Conservation (phyloP, 2,113 vertebrate genomes). For the Periophthalmodon schlosseri region DNA sequence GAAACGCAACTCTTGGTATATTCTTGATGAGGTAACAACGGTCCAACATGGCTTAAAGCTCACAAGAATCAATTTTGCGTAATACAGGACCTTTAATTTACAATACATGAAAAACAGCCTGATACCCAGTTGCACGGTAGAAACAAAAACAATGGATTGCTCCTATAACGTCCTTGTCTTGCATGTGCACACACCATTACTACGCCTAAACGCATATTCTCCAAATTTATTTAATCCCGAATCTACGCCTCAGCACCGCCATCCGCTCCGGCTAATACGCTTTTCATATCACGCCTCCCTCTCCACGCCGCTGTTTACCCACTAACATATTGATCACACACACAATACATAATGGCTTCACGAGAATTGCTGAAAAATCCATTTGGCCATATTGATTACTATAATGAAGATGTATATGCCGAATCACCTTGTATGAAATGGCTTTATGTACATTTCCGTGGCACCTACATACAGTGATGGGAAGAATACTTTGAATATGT, state of each 20-base stretch:
- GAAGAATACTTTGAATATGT: no score
- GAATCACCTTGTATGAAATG: constrained; percentile 56
- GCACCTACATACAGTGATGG: neutral
- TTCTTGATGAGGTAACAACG: no score
- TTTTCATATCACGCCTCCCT: constrained; percentile 20
- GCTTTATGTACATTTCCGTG: constrained; percentile 28
- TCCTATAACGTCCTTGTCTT: neutral
- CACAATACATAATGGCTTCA: constrained; percentile 64
- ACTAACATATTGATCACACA: constrained; percentile 51
- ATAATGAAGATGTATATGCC: constrained; percentile 75
- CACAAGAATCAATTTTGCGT: no score
- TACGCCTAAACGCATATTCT: neutral
- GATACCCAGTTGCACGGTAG: neutral
- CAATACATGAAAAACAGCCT: neutral
- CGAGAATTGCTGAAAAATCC: constrained; percentile 63
- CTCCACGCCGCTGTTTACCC: constrained; percentile 43
- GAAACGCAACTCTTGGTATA: no score
- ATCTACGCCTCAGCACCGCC: constrained; percentile 29
- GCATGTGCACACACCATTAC: neutral
- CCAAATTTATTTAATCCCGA: constrained; percentile 38
- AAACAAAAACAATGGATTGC: neutral
- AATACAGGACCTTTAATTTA: no score
- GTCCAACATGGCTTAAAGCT: no score
- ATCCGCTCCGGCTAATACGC: constrained; percentile 16
- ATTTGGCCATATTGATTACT: constrained; percentile 64